Conservation (phyloP, 2,113 vertebrate species). For the Nothoprocta perdicaria region DNA sequence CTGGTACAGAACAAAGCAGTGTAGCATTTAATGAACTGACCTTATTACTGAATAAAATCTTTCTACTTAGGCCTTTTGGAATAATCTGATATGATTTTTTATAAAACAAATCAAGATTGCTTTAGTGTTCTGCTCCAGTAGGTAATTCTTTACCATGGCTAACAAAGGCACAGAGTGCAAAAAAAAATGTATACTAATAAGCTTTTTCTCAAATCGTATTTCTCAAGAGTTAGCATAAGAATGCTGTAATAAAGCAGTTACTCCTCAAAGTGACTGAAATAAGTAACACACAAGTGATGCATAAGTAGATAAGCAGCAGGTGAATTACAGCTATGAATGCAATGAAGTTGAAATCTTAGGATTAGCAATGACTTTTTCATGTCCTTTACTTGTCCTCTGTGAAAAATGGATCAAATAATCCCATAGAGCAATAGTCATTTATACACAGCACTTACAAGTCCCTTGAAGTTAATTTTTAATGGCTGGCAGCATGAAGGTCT, state of each 20-base stretch:
- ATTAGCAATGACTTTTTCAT: constrained; percentile 47
- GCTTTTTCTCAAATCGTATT: constrained; percentile 44
- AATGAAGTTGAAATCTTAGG: constrained; percentile 29
- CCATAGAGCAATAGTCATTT: constrained; percentile 23
- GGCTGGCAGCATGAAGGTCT: background rate
- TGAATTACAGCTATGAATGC: constrained; percentile 41
- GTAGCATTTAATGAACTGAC: constrained; percentile 61
- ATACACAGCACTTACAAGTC: background rate
- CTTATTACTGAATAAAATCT: constrained; percentile 62
- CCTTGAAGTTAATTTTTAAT: constrained; percentile 29
- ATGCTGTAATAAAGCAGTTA: constrained; percentile 39
- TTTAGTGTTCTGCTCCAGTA: constrained; percentile 54
- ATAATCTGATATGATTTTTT: constrained; percentile 56
- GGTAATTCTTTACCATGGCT: constrained; percentile 43
- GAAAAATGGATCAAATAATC: constrained; percentile 42
- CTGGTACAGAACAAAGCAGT: constrained; percentile 28
- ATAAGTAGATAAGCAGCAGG: constrained; percentile 36
- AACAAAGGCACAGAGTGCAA: constrained; percentile 41
- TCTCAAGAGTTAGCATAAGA: constrained; percentile 50
- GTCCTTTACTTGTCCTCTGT: background rate
- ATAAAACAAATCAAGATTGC: constrained; percentile 53
- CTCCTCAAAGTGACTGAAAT: constrained; percentile 43
- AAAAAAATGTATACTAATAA: constrained; percentile 23
- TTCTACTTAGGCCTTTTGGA: constrained; percentile 51
- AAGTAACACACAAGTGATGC: constrained; percentile 65